Base-by-base conservation (phyloP, 2,797 vertebrate genomes). In the Podargus strigoides region DNA sequence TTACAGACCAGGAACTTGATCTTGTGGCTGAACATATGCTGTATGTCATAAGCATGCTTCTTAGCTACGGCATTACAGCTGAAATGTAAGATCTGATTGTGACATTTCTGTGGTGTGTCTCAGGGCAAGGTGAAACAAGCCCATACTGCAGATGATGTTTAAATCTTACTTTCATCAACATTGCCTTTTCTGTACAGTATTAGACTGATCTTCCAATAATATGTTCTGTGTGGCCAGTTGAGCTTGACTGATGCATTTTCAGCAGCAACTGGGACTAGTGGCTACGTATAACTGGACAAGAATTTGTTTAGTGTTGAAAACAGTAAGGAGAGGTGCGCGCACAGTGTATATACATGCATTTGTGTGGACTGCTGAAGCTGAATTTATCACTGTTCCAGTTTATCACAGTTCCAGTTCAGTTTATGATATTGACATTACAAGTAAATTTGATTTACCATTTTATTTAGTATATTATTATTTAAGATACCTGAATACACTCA, bases 171-270 rank as follows among this genome's bases (percentile, higher is more conserved):
- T 23, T 84, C 77, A 47, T 82, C 68, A 80, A 75, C 34, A 41
- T 88, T 86, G 76, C 81, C 59, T 93, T 92, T 63, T 8, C 26
- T 93, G 81, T 69, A 67, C 39, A 52, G 55, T 82, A 55, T 87
- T 76, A 79, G 52, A 37, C 13, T 82, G 81, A 87, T 74, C 67
- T 93, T 89, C 67, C 26, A 88, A 14, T 81, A 64, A 72, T 50
- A 78, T 24, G 15, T 82, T 53, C 47, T 56, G 5, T 75, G 63
- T 47, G n/a, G 84, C 23, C 19, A 46, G 23, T 59, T 95, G 84
- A 92, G 27, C 59, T 85, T 90, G 81, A 92, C 36, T 82, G 80
- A 90, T 88, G n/a, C 56, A 55, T 90, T 92, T 95, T 85, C 70
- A 87, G 63, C 30, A 87, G 32, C 81, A 82, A 14, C 22, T 82